Base-by-base conservation (phyloP, 2,113 vertebrate species). In the Poeciliopsis occidentalis region DNA sequence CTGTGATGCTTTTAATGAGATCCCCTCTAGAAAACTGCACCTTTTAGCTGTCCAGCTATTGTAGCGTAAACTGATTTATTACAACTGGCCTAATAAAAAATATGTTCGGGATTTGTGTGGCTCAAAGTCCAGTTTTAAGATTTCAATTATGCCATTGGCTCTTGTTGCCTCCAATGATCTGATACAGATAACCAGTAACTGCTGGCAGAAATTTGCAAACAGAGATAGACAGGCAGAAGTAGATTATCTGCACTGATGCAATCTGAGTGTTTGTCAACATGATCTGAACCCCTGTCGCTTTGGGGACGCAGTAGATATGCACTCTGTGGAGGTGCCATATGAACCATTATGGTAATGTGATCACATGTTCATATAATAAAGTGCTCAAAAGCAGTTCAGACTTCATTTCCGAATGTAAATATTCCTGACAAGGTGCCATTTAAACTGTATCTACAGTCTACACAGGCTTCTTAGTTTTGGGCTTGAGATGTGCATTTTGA, bases 161-260 rank as follows among this genome's bases (percentile, higher is more conserved):
- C 44, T 17, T 15, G 13, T 47, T 47, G 17, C 44, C 15, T 4
- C 44, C 44, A 19, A 19, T 37, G 13, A 19, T 47, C 44, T 47
- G 44, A 47, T 47, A 19, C 44, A 47, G 44, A 47, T 47, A 47
- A 19, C 17, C 17, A 47, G 44, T 47, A 17, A 19, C 15, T 19
- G 44, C 15, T 47, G 44, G 44, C 17, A 19, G 44, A 47, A 47
- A 47, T 19, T 19, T 47, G 44, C 44, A 47, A 47, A 47, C 17
- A 47, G 4, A 47, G 17, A 47, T 19, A 47, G 44, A 19, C 44
- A 19, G 44, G 17, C 17, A 47, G 44, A 47, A 47, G 44, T 7
- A 75, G 60, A 3, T 85, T 91, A 85, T 90, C 85, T 85, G 75
- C 76, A 69, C 63, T 71, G 84, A 88, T 87, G 71, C 37, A 75